Conservation (phyloP, 92 coral and sea anemone genomes). For the Epizoanthus scotinus region DNA sequence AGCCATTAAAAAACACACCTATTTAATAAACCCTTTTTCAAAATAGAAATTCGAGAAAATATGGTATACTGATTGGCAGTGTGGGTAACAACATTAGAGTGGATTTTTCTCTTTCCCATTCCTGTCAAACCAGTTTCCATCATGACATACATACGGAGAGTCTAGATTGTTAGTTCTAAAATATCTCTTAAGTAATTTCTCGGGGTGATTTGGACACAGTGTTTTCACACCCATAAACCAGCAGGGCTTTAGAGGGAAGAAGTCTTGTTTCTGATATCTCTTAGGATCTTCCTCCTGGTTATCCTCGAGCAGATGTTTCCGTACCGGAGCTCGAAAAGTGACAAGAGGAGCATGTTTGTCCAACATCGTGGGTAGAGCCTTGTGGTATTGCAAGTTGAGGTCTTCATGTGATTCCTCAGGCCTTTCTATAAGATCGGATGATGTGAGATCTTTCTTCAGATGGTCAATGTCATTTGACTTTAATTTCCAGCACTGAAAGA, state of each 20-base stretch:
- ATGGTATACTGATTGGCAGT: too few species aligned
- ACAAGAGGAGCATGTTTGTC: too few species aligned
- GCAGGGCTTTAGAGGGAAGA: constrained; percentile 72
- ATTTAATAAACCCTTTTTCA: too few species aligned
- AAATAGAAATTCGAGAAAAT: too few species aligned
- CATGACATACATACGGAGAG: constrained; percentile 57
- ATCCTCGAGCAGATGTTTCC: too few species aligned
- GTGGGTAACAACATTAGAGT: too few species aligned
- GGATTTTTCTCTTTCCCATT: constrained; percentile 21
- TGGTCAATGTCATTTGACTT: not conserved
- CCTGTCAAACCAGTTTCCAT: constrained; percentile 56
- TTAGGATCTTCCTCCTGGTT: constrained; percentile 54
- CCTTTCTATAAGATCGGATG: not conserved
- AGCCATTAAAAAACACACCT: too few species aligned
- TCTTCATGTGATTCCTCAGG: not conserved
- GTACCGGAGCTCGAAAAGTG: too few species aligned
- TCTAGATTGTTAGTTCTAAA: constrained; percentile 43
- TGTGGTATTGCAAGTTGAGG: not conserved
- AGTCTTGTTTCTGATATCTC: constrained; percentile 53
- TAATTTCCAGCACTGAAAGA: not conserved
- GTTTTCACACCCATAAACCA: constrained; percentile 63
- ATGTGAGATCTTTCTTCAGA: not conserved
- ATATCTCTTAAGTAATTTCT: constrained; percentile 55
- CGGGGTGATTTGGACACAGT: constrained; percentile 67
- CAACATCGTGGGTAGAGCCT: too few species aligned